Evolutionary conservation across 2,797 vertebrate species (phyloP).

Genomic region (Crenuchus spilurus): DNA sequence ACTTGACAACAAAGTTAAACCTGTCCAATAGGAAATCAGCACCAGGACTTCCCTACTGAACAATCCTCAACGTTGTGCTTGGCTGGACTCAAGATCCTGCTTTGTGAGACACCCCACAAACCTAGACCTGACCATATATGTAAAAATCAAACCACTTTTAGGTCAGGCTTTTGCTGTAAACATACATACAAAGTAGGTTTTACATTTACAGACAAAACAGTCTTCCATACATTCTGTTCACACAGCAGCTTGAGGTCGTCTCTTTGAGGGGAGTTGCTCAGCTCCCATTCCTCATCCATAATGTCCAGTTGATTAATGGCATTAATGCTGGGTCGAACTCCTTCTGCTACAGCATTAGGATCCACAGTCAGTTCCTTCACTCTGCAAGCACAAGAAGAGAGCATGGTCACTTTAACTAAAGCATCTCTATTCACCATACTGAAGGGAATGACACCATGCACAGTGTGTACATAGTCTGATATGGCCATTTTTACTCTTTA

Average conservation of each 20-base stretch:
- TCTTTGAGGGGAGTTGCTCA: constrained; percentile 93
- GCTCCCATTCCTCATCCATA: constrained; percentile 91
- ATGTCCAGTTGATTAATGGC: constrained; percentile 88
- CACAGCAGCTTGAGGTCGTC: constrained; percentile 98
- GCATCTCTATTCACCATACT: constrained; percentile 17
- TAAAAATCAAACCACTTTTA: too few species aligned
- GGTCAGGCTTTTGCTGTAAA: too few species aligned
- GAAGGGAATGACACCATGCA: constrained; percentile 60
- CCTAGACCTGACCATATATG: too few species aligned
- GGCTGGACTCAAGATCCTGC: too few species aligned
- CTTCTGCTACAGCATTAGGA: constrained; percentile 83
- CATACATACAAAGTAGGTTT: too few species aligned
- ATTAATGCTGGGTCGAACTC: constrained; percentile 85
- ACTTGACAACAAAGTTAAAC: too few species aligned
- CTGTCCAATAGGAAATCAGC: too few species aligned
- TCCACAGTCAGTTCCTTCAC: constrained; percentile 96
- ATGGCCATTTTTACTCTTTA: too few species aligned
- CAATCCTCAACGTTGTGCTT: too few species aligned
- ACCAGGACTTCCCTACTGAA: too few species aligned
- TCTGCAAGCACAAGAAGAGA: constrained; percentile 68
- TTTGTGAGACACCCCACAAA: too few species aligned
- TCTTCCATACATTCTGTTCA: constrained; percentile 92
- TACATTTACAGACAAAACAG: background rate
- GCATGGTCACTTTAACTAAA: background rate
- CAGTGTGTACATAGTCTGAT: background rate